Base-by-base conservation (phyloP, 2,797 vertebrate genomes). In the Phoeniculus purpureus region DNA sequence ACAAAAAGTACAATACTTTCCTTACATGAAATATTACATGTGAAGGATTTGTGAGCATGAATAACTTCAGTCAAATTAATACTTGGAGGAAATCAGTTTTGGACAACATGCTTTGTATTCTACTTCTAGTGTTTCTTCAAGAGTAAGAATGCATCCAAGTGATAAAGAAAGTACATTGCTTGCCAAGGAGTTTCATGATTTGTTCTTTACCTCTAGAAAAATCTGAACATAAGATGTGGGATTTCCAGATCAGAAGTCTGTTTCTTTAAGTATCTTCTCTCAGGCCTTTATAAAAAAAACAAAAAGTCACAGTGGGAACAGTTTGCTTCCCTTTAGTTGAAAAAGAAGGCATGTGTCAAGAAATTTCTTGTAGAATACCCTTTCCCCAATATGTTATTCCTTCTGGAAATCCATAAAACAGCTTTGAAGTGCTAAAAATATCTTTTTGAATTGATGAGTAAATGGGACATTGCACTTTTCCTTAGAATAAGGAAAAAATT, bases 61-160 rank as follows among this genome's bases (percentile, higher is more conserved):
- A 11, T 74, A 22, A 66, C 77, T 54, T 71, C 32, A 66, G 37
- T 10, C 26, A 56, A 37, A 79, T 67, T 31, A 70, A 51, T 47
- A 70, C 3, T 61, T 16, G 34, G 31, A 68, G 65, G 1, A 88
- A 83, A 71, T n/a, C 43, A 3, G 9, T 73, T 82, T 45, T 58
- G 6, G 9, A 65, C 14, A 20, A 31, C 0, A 0, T 58, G 3
- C 10, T 78, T 58, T 62, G 27, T 51, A 5, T 2, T 81, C 2
- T 8, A 43, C 5, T 55, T 70, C 15, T 59, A 70, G 13, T 48
- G 16, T 34, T 82, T 29, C 12, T 76, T 81, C 26, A 47, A n/a
- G 13, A 74, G 23, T 22, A 43, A 61, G 27, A 86, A 72, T 15
- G 8, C 7, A 64, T 43, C 5, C 17, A 55, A 74, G 3, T 26